Conservation (phyloP, 2,888 invertebrate species). For the Subacronicta megacephala region DNA sequence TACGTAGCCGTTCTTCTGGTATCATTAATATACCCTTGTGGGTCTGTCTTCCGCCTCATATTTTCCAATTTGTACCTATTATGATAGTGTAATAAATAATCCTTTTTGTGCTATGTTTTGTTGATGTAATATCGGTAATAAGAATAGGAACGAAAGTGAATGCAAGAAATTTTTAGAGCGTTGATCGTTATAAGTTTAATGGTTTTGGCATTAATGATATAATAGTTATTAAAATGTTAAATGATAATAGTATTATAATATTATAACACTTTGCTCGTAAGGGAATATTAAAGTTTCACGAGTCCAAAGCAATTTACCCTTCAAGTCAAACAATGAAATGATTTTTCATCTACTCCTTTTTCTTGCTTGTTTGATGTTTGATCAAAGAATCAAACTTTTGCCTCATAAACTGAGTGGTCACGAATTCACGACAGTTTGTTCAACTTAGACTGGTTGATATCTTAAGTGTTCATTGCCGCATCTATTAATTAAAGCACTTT, state of each 20-base stretch:
- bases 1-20: conserved; percentile 24
- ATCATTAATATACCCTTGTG: conserved; percentile 21
- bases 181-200: not conserved
- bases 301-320: too few species aligned
- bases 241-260: not conserved
- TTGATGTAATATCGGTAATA: conserved; percentile 21
- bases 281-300: too few species aligned
- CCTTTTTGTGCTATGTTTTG: conserved; percentile 14
- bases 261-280: too few species aligned
- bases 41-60: conserved; percentile 19
- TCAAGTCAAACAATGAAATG: too few species aligned
- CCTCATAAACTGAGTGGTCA: too few species aligned
- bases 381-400: too few species aligned
- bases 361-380: too few species aligned
- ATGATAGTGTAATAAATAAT: conserved; percentile 24
- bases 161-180: not conserved
- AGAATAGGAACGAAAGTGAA: conserved; percentile 30
- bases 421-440: too few species aligned
- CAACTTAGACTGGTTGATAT: too few species aligned
- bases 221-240: not conserved
- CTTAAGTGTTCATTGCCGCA: too few species aligned
- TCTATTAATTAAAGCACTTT: too few species aligned
- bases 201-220: not conserved
- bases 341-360: too few species aligned
- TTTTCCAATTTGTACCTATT: conserved; percentile 35